Conservation (phyloP, 2,888 invertebrate genomes). For the Steinernema hermaphroditum region DNA sequence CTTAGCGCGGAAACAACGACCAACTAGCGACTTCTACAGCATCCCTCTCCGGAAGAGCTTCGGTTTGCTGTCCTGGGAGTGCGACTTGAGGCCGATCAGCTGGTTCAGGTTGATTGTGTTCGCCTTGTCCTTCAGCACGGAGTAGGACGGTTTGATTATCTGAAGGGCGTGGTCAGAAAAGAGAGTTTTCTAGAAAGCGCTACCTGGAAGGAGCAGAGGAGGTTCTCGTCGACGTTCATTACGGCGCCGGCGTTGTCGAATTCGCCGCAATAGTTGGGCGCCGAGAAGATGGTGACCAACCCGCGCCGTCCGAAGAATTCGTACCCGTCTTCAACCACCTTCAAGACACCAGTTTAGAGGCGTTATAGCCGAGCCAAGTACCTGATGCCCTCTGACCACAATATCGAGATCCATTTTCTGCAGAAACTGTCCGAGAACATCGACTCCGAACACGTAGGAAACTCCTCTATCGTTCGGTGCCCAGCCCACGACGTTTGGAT, state of each 20-base stretch:
- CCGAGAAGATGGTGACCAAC: constrained; percentile 71
- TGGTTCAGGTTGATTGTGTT: constrained; percentile 47
- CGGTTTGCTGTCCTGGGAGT: constrained; percentile 50
- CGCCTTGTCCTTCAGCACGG: constrained; percentile 46
- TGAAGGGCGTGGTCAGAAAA: constrained; percentile 33
- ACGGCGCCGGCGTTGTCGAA: constrained; percentile 72
- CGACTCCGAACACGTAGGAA: constrained; percentile 62
- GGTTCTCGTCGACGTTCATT: constrained; percentile 68
- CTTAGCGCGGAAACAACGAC: constrained; percentile 1
- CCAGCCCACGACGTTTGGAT: constrained; percentile 60
- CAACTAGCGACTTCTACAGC: constrained; percentile 40
- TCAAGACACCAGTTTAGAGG: constrained; percentile 27
- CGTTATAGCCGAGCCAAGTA: constrained; percentile 27
- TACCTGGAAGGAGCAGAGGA: constrained; percentile 61
- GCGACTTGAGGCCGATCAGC: constrained; percentile 37
- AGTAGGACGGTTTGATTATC: constrained; percentile 56
- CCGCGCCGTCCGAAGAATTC: constrained; percentile 63
- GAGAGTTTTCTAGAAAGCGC: background rate
- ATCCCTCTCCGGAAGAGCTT: constrained; percentile 59
- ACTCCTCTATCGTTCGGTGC: constrained; percentile 64
- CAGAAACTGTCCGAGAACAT: constrained; percentile 60
- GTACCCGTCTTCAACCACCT: constrained; percentile 61
- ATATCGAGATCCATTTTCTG: constrained; percentile 64
- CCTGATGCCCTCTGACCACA: constrained; percentile 63
- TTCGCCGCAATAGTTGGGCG: constrained; percentile 72